Evolutionary conservation across 2,797 vertebrate genomes (phyloP).

Genomic region (Sebastes ruberrimus): DNA sequence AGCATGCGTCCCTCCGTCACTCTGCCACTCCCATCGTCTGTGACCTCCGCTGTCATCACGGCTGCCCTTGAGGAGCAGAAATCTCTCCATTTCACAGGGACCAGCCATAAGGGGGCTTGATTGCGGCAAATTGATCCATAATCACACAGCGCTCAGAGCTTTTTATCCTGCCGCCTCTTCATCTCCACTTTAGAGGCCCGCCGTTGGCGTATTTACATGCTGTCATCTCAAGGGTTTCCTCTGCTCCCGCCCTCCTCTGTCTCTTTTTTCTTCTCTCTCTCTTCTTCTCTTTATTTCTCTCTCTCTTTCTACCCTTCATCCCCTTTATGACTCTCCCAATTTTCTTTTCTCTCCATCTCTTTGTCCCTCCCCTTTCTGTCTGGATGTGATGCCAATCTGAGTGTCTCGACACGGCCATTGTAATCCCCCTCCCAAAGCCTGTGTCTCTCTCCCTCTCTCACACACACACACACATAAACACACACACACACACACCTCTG

Average conservation of each 20-base stretch:
- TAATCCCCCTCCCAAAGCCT: constrained; percentile 55
- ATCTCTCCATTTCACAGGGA: constrained; percentile 81
- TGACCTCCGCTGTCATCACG: constrained; percentile 77
- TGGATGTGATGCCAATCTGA: constrained; percentile 59
- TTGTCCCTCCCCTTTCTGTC: constrained; percentile 44
- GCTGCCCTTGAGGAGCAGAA: constrained; percentile 77
- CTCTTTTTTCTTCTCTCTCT: neutral
- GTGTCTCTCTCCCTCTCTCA: neutral
- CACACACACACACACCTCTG: constrained; percentile 18
- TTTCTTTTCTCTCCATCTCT: constrained; percentile 39
- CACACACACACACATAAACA: neutral
- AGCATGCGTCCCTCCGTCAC: constrained; percentile 30
- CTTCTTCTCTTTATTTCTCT: constrained; percentile 3
- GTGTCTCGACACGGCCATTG: constrained; percentile 69
- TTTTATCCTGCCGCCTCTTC: constrained; percentile 80
- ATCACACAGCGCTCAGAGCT: constrained; percentile 81
- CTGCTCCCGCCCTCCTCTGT: constrained; percentile 40
- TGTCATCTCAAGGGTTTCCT: constrained; percentile 78
- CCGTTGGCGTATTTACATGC: constrained; percentile 82
- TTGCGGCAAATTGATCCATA: constrained; percentile 86
- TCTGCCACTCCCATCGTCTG: constrained; percentile 69
- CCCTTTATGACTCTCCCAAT: constrained; percentile 40
- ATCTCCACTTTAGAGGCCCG: constrained; percentile 77
- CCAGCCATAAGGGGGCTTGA: constrained; percentile 81
- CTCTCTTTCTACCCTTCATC: constrained; percentile 32